Conservation (phyloP, 2,113 vertebrate genomes). For the Maccullochella peelii region DNA sequence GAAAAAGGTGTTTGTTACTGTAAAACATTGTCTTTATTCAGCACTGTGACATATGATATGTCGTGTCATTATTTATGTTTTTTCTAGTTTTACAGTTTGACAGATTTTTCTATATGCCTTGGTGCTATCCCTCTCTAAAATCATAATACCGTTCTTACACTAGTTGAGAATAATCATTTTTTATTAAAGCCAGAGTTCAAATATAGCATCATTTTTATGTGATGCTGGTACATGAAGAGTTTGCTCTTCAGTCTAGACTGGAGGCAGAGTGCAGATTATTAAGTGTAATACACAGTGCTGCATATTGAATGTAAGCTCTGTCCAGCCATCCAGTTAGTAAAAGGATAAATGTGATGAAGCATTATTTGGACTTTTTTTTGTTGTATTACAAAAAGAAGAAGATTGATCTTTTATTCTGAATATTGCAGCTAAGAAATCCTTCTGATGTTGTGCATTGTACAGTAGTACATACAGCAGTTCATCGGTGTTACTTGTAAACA, state of each 20-base stretch:
- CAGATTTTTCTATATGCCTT: neutral
- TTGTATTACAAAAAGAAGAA: neutral
- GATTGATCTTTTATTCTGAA: neutral
- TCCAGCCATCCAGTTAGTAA: neutral
- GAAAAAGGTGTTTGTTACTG: slow-evolving; percentile 89
- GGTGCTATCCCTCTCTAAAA: neutral
- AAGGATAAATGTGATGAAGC: neutral
- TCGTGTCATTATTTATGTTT: neutral
- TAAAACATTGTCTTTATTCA: neutral
- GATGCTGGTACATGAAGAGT: slow-evolving; percentile 1
- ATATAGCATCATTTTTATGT: slow-evolving; percentile 5
- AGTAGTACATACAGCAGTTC: no score
- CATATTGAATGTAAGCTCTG: neutral
- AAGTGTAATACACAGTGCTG: neutral
- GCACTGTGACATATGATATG: neutral
- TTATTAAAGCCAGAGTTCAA: neutral
- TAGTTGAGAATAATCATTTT: neutral
- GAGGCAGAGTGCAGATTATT: no score
- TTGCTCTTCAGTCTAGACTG: neutral
- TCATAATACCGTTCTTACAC: neutral
- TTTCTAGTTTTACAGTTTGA: neutral
- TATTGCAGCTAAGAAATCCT: neutral
- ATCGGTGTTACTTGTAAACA: neutral
- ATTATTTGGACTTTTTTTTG: neutral
- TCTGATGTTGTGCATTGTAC: neutral